A percentile compares a stretch with the other conserved stretches of the same genome.
Conservation (phyloP, 2,113 vertebrate genomes). For the Canis aureus region DNA sequence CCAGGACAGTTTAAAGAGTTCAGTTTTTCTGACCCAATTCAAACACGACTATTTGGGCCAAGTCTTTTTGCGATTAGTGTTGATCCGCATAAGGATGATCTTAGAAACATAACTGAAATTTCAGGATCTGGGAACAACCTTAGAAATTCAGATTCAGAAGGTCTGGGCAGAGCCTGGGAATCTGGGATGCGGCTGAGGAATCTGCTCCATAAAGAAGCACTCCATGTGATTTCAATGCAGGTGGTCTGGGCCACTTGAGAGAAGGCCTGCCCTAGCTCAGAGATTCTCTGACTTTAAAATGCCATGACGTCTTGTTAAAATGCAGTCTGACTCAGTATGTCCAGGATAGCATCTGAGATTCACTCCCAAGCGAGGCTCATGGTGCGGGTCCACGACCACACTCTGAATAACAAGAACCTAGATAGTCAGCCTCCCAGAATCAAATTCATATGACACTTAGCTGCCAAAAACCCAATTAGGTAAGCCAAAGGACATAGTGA, state of each 20-base stretch:
- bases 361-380: background rate
- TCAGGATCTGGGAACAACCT: background rate
- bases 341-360: background rate
- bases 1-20: constrained; percentile 5
- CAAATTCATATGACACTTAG: background rate
- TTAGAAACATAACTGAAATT: constrained; percentile 31
- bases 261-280: background rate
- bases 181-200: background rate
- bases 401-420: background rate
- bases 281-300: background rate
- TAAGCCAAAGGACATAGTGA: background rate
- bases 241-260: background rate
- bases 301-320: background rate
- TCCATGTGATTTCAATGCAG: background rate
- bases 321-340: background rate
- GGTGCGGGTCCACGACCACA: background rate
- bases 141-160: background rate
- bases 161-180: background rate
- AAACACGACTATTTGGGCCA: background rate
- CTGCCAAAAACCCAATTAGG: background rate
- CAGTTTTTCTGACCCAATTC: constrained; percentile 33
- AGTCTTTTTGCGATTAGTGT: background rate
- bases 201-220: background rate
- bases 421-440: background rate
- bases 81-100: background rate